phyloP scores from a whole-genome alignment of 2,888 invertebrate species.

The Cheiracanthium punctorium region DNA sequence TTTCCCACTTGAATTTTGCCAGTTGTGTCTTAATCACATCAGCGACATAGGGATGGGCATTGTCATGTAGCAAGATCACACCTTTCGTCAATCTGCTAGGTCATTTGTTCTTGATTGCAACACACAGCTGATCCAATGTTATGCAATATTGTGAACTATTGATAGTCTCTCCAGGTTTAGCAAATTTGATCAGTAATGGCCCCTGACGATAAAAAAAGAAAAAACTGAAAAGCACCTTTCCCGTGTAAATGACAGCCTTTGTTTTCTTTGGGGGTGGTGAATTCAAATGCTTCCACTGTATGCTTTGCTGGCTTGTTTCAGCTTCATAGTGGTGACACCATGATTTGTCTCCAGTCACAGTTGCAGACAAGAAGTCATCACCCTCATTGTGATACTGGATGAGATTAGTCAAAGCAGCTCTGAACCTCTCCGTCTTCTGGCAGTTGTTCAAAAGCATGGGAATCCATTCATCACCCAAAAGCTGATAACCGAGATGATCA shows the following conservation, averaged over 20 bases:
- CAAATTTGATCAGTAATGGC: conserved; percentile 6
- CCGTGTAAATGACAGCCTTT: not conserved
- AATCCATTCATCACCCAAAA: not conserved
- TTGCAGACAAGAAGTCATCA: conserved; percentile 13
- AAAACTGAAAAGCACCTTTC: not conserved
- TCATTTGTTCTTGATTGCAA: not conserved
- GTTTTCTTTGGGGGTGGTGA: not conserved
- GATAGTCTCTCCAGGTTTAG: too few relatives aligned
- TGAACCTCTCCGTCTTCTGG: not conserved
- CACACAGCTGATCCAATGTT: not conserved
- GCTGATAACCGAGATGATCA: conserved; percentile 25
- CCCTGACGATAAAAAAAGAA: not conserved
- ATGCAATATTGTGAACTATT: not conserved
- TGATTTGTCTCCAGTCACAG: conserved; percentile 3
- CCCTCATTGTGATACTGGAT: conserved; percentile 5
- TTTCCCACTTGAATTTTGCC: too few relatives aligned
- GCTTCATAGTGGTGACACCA: not conserved
- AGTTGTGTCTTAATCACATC: too few relatives aligned
- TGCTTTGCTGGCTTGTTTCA: not conserved
- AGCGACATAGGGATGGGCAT: too few relatives aligned
- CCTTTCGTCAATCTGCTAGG: not conserved
- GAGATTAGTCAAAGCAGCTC: not conserved
- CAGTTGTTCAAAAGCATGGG: not conserved
- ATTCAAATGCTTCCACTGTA: not conserved
- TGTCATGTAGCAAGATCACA: too few relatives aligned